A percentile compares a stretch with the other conserved stretches of the same genome.
phyloP scores from a whole-genome alignment of 2,888 invertebrate genomes.

The Patella depressa region DNA sequence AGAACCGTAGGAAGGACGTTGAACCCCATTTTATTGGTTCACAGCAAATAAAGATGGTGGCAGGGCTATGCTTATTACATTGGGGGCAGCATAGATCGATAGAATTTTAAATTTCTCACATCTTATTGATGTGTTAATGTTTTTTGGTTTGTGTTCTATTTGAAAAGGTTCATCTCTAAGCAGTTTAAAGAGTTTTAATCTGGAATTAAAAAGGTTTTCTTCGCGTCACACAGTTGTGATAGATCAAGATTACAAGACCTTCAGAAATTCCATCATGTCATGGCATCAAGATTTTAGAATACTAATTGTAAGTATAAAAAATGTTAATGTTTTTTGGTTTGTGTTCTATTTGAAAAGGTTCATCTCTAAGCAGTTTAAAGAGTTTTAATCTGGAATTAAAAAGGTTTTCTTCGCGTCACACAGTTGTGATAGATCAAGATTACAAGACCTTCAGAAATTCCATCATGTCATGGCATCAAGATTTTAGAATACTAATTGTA shows the following conservation, averaged over 20 bases:
- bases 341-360: conserved; percentile 37
- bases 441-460: conserved; percentile 36
- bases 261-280: conserved; percentile 36
- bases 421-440: conserved; percentile 28
- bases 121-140: neutral
- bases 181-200: conserved; percentile 34
- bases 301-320: too few species aligned
- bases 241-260: conserved; percentile 29
- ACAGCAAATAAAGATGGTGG: too few species aligned
- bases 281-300: conserved; percentile 50
- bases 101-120: too few species aligned
- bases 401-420: conserved; percentile 33
- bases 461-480: conserved; percentile 48
- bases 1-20: too few species aligned
- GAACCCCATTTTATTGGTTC: too few species aligned
- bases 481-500: conserved; percentile 47
- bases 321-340: conserved; percentile 4
- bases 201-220: conserved; percentile 35
- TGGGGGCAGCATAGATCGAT: too few species aligned
- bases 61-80: too few species aligned
- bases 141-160: conserved; percentile 17
- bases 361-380: conserved; percentile 34
- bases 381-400: conserved; percentile 34
- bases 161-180: conserved; percentile 40
- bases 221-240: conserved; percentile 31